A percentile compares a stretch with the other conserved stretches of the same genome.
These are phyloP conservation scores for Crioceris asparagi DNA, from an alignment of 2,888 invertebrate species.

Conservation along the genomic window DNA sequence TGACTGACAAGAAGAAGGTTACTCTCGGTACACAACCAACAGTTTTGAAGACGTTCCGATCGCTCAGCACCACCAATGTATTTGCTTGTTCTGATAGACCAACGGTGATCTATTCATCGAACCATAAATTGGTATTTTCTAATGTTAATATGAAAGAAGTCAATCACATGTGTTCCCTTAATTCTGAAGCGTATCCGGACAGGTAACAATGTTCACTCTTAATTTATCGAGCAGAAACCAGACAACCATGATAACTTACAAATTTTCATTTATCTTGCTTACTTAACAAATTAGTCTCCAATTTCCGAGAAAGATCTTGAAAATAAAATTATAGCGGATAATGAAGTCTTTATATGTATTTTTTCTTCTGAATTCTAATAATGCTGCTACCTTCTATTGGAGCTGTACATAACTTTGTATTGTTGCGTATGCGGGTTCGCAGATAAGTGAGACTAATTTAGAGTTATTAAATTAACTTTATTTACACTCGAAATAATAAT, in stretches of 20 bases:
- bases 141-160: constrained; percentile 93
- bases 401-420: too few species aligned
- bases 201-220: constrained; percentile 51
- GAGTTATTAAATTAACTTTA: too few species aligned
- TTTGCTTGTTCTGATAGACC: constrained; percentile 98
- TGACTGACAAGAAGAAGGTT: constrained; percentile 88
- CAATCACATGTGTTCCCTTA: constrained; percentile 95
- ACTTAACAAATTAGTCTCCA: background rate
- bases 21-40: constrained; percentile 97
- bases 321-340: too few species aligned
- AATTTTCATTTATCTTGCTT: background rate
- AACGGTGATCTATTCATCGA: constrained; percentile 98
- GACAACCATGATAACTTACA: too few species aligned
- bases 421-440: too few species aligned
- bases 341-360: too few species aligned
- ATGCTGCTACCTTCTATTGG: too few species aligned
- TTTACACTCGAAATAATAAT: too few species aligned
- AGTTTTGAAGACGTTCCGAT: constrained; percentile 79
- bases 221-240: too few species aligned
- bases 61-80: constrained; percentile 86
- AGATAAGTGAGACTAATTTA: too few species aligned
- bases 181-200: constrained; percentile 91
- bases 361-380: too few species aligned
- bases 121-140: constrained; percentile 96
- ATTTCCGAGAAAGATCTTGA: too few species aligned